These are phyloP conservation scores for Drosophila albomicans DNA, from an alignment of 1,140 invertebrate species.

Conservation along the genomic window DNA sequence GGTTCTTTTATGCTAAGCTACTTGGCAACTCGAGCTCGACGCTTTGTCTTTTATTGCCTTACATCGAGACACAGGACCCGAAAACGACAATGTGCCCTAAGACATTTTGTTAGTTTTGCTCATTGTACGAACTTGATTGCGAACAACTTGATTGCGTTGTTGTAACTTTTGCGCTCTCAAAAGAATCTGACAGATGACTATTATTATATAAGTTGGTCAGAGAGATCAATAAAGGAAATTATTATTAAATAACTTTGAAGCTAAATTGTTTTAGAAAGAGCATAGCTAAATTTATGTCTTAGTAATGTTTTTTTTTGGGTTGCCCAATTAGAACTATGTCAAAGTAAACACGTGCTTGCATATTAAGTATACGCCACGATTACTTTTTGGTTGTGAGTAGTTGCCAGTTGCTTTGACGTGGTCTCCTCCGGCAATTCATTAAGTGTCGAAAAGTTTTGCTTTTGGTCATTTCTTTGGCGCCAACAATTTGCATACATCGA, in stretches of 20 bases:
- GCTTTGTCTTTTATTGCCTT: conserved; percentile 55
- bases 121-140: conserved; percentile 46
- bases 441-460: conserved; percentile 80
- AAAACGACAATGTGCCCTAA: conserved; percentile 33
- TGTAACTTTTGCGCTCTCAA: conserved; percentile 29
- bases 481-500: conserved; percentile 71
- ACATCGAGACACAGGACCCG: neutral
- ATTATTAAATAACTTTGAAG: conserved; percentile 3
- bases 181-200: conserved; percentile 8
- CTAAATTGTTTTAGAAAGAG: neutral
- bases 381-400: conserved; percentile 57
- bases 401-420: conserved; percentile 35
- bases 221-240: conserved; percentile 17
- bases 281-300: neutral
- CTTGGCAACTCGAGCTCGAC: conserved; percentile 36
- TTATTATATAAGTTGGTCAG: neutral
- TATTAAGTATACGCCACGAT: conserved; percentile 51
- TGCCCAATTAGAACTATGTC: conserved; percentile 76
- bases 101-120: conserved; percentile 45
- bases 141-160: conserved; percentile 7
- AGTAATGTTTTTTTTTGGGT: neutral
- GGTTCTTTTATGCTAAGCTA: conserved; percentile 39
- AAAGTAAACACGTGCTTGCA: conserved; percentile 74
- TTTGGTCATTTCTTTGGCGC: conserved; percentile 66
- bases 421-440: conserved; percentile 60